Conservation (phyloP, 1,140 invertebrate genomes). For the Hermetia illucens region DNA sequence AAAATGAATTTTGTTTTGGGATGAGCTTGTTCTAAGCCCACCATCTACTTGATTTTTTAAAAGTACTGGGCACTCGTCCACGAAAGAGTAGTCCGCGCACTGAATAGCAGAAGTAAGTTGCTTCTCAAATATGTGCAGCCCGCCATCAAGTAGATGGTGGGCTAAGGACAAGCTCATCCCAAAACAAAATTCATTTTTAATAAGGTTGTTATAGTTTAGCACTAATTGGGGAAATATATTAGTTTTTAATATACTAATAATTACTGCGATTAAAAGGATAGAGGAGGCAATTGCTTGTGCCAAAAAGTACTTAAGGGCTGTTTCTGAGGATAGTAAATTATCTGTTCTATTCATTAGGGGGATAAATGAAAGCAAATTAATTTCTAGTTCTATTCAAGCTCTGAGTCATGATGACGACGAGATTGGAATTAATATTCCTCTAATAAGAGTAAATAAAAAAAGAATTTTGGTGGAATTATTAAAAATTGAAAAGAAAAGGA, state of each 20-base stretch:
- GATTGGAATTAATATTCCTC: constrained; percentile 33
- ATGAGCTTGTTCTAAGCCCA: constrained; percentile 37
- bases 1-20: constrained; percentile 31
- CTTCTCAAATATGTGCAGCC: no score
- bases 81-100: no score
- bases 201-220: constrained; percentile 11
- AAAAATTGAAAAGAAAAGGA: constrained; percentile 33
- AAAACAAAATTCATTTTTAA: no score
- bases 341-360: constrained; percentile 31
- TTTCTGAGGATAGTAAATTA: constrained; percentile 31
- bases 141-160: no score
- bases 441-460: constrained; percentile 31
- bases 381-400: constrained; percentile 39
- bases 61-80: no score
- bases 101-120: no score
- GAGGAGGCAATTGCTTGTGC: constrained; percentile 32
- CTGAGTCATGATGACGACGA: constrained; percentile 34
- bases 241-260: constrained; percentile 28
- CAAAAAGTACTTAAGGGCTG: constrained; percentile 36
- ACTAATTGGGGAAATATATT: constrained; percentile 12
- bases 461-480: constrained; percentile 32
- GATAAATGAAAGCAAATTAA: constrained; percentile 37
- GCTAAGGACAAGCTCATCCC: no score
- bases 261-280: constrained; percentile 31
- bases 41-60: constrained; percentile 32